phyloP scores from a whole-genome alignment of 2,797 vertebrate species.

The Enteromius treurensis region DNA sequence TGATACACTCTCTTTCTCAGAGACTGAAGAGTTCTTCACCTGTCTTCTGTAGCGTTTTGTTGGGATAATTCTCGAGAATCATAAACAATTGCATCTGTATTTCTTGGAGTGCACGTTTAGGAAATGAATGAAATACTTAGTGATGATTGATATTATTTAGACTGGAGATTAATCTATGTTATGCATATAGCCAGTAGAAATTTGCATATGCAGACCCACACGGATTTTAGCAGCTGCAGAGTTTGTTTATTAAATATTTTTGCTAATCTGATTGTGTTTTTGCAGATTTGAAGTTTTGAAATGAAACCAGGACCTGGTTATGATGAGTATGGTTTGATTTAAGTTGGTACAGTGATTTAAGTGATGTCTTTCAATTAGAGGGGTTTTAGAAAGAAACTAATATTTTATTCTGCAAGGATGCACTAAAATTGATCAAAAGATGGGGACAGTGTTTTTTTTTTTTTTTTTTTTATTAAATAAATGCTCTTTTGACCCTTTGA shows the following conservation, averaged over 20 bases:
- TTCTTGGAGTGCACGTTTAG: not conserved
- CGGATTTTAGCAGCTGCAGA: not conserved
- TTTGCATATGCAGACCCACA: not conserved
- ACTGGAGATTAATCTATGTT: not conserved
- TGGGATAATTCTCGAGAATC: conserved; percentile 50
- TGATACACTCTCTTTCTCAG: conserved; percentile 6
- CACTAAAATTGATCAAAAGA: not conserved
- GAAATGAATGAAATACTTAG: not conserved
- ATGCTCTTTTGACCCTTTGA: not conserved
- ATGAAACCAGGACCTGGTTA: not conserved
- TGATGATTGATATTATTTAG: not conserved
- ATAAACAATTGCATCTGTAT: not conserved
- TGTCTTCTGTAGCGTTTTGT: conserved; percentile 45
- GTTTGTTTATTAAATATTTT: not conserved
- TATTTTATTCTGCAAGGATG: not conserved
- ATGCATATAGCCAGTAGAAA: not conserved
- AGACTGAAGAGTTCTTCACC: not conserved
- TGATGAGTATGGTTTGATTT: not conserved
- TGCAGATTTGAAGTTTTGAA: not conserved
- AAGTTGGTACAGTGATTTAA: not conserved
- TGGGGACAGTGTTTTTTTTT: not conserved
- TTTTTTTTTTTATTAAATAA: not conserved
- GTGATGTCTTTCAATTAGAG: not conserved
- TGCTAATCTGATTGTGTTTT: not conserved
- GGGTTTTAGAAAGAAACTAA: not conserved